Base-by-base conservation (phyloP, 2,888 invertebrate species). In the Acleris sparsana region DNA sequence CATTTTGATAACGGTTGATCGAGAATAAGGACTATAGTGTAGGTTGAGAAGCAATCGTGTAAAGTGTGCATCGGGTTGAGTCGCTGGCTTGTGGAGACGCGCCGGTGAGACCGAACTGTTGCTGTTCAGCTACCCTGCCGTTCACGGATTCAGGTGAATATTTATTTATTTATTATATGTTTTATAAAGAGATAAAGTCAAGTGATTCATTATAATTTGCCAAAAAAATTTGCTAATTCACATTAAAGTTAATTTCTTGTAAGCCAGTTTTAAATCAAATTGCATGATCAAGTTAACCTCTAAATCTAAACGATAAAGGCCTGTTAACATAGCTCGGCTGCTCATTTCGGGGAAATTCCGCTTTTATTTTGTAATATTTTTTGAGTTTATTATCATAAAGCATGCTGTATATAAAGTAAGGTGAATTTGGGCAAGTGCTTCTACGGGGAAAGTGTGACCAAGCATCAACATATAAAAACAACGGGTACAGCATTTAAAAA, bases 81-180 rank as follows among this genome's bases (percentile, higher is more conserved):
- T 61, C 33, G 66, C 62, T 33, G 56, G 46, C 16, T 33, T 20
- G 58, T 49, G 49, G 60, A 62, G 51, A 49, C 59, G 62, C 66
- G 62, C 66, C 69, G 68, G 58, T 64, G 25, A 53, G 22, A n/a
- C 58, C 48, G 61, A 68, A 63, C 59, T 63, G 62, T 61, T 43
- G 63, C 63, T 58, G 43, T 33, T 67, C 65, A 55, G 64, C 43
- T 52, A 53, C 59, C 20, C 53, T 62, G 65, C 62, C 62, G 62
- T 62, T 66, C 52, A 63, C 68, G 64, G 56, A 52, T 64, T 64
- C 72, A 79, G 80, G 82, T 83, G 63, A 77, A 80, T 69, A 63
- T 73, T 71, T 70, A 71, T 70, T 71, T 67, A 69, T 71, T n/a
- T 67, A 68, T 56, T 43, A 46, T 39, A 39, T 57, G 52, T 62